Evolutionary conservation across 1,140 invertebrate genomes (phyloP).

Genomic region (Bombus sylvicola): DNA sequence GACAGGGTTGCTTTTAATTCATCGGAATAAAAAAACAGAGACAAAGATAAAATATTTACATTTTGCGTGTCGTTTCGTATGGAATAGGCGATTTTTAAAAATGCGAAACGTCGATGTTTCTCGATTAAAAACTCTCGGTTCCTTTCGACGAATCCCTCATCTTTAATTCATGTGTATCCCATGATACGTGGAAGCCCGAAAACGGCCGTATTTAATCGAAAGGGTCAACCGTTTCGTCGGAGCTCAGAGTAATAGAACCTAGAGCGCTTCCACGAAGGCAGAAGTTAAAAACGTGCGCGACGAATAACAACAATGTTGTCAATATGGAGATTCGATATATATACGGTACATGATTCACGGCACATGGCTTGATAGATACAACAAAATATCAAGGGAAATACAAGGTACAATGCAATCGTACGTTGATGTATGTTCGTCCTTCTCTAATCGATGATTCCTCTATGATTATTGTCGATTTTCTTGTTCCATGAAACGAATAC

Average conservation of each 20-base stretch:
- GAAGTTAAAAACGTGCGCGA: background rate
- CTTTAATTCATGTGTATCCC: constrained; percentile 6
- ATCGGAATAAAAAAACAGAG: background rate
- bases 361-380: background rate
- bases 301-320: background rate
- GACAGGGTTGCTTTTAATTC: background rate
- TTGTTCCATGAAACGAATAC: background rate
- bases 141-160: background rate
- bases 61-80: background rate
- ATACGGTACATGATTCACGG: background rate
- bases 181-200: background rate
- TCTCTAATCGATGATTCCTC: background rate
- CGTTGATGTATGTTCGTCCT: background rate
- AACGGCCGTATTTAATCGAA: background rate
- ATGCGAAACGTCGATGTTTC: background rate
- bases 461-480: background rate
- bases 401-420: background rate
- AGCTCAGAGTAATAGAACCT: background rate
- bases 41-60: background rate
- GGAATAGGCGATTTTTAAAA: background rate
- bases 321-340: constrained; percentile 5
- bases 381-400: background rate
- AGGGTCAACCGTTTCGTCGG: background rate
- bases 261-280: background rate
- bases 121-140: background rate